Evolutionary conservation across 2,797 vertebrate species (phyloP), one percentile per base, ranked within the genome.

Genomic region (Nannoperca australis): DNA sequence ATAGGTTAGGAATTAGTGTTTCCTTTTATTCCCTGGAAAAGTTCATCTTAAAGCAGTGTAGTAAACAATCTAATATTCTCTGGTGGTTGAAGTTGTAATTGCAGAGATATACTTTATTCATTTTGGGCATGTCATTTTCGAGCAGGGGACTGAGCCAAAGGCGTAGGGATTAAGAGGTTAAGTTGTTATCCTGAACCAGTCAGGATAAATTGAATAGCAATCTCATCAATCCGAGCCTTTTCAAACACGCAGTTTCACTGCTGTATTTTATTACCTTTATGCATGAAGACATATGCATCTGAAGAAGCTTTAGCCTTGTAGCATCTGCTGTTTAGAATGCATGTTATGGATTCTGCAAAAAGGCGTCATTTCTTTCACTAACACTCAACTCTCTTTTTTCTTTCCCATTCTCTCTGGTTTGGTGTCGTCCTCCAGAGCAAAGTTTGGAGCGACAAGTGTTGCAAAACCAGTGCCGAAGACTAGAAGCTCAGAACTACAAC

Each of bases 401-500:
- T 42, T 13, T 18, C 10, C 24, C 7, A 1, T 69, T 50, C 15
- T 74, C 45, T 45, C 18, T 67, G 27, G 2, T 68, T 65, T 8
- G 38, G 0, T 32, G 8, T 50, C 18, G 5, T 50, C 32, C 64
- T 47, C 1, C 90, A 99, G 98, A 99, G 95, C 97, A 98, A 97
- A 96, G 94, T 88, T 94, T 99, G 89, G 98, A 99, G 89, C 96
- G 97, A 72, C 98, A 98, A 72, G 97, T 99, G 89, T 91, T 99
- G 77, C 97, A 98, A 93, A 97, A 84, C 4, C 98, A 99, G 88
- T 99, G 97, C 94, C 94, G 97, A 86, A 93, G 97, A 90, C 95
- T 99, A 92, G 98, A 99, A 94, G 96, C 97, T 22, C 97, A 98
- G 94, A 97, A 98, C 93, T 98, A 98, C 94, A 99, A 96, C 93